Percentiles rank a stretch among this genome's conserved stretches.
These are phyloP conservation scores for Hylaeus anthracinus DNA, from an alignment of 1,140 invertebrate genomes.

Conservation along the genomic window DNA sequence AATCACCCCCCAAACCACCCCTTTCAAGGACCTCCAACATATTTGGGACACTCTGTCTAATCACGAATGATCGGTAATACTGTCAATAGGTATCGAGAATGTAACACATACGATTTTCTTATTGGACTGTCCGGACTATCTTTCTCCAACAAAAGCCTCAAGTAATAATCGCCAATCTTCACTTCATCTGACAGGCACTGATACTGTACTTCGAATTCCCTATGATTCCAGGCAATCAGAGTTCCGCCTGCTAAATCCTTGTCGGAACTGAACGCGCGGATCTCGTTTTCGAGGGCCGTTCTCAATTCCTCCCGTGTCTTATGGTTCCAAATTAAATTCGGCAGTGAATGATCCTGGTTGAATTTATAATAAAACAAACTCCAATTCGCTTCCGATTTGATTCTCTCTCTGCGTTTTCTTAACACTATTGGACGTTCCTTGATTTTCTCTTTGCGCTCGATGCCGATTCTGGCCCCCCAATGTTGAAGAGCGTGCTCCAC, in stretches of 20 bases:
- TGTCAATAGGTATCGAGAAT: neutral
- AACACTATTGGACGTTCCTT: slow-evolving; percentile 92
- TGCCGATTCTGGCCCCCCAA: slow-evolving; percentile 91
- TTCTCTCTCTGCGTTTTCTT: slow-evolving; percentile 92
- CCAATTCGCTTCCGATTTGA: slow-evolving; percentile 97
- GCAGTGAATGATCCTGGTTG: slow-evolving; percentile 95
- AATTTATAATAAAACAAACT: slow-evolving; percentile 98
- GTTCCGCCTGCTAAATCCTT: slow-evolving; percentile 91
- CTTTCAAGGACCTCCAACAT: too few species aligned
- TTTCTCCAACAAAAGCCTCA: slow-evolving; percentile 96
- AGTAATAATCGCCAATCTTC: slow-evolving; percentile 99
- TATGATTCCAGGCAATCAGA: slow-evolving; percentile 98
- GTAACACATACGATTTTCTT: slow-evolving; percentile 88
- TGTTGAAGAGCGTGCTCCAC: slow-evolving; percentile 91
- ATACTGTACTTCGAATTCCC: slow-evolving; percentile 97
- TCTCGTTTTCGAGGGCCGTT: slow-evolving; percentile 96
- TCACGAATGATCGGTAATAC: neutral
- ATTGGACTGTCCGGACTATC: slow-evolving; percentile 93
- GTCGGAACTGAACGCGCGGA: slow-evolving; percentile 93
- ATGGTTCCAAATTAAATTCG: slow-evolving; percentile 99
- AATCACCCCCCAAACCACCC: too few species aligned
- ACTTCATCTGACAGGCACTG: slow-evolving; percentile 97
- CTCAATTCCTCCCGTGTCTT: slow-evolving; percentile 98
- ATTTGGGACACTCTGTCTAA: too few species aligned
- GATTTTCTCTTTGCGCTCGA: slow-evolving; percentile 85